A percentile compares a stretch with the other conserved stretches of the same genome.
Evolutionary conservation across 2,888 invertebrate species (phyloP).

Genomic region (Achlya flavicornis): DNA sequence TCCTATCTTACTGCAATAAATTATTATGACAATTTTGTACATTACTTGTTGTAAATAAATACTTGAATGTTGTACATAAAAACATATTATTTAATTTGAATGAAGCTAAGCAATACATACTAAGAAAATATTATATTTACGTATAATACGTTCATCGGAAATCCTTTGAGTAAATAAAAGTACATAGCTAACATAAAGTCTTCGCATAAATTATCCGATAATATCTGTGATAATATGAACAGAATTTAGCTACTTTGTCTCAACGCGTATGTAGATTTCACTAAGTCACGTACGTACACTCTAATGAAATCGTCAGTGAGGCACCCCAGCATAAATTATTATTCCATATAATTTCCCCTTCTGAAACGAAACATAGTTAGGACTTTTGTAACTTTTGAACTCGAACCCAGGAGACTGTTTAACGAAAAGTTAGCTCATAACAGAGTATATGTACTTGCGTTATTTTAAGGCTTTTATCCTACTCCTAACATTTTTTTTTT

Average conservation of each 20-base stretch:
- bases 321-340: constrained; percentile 66
- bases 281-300: constrained; percentile 57
- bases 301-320: constrained; percentile 69
- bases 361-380: constrained; percentile 39
- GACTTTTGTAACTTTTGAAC: constrained; percentile 42
- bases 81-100: no score
- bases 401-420: constrained; percentile 47
- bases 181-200: not conserved
- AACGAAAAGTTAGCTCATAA: constrained; percentile 45
- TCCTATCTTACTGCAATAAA: no score
- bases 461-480: constrained; percentile 38
- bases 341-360: constrained; percentile 55
- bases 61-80: no score
- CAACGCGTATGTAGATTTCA: constrained; percentile 69
- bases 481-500: no score
- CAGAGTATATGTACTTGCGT: not conserved
- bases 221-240: constrained; percentile 24
- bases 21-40: no score
- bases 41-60: no score
- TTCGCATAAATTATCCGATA: not conserved
- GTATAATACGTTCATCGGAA: not conserved
- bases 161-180: not conserved
- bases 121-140: no score
- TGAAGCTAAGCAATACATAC: no score
- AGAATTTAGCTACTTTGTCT: constrained; percentile 42